Evolutionary conservation across 2,797 vertebrate species (phyloP).

Genomic region (Macropodus opercularis): DNA sequence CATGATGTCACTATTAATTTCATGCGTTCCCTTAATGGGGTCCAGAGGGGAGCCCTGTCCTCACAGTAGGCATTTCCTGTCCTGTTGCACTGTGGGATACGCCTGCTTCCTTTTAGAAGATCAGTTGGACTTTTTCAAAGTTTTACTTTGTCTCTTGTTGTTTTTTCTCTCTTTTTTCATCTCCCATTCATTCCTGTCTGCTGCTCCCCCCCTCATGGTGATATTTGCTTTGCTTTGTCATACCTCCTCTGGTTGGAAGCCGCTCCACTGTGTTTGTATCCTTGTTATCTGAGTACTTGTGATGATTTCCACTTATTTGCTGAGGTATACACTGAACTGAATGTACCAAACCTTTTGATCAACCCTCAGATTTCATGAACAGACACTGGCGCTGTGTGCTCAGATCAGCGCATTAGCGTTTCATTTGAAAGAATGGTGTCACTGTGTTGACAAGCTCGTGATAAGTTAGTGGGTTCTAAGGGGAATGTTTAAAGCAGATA

Average conservation of each 20-base stretch:
- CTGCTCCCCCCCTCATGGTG: constrained; percentile 48
- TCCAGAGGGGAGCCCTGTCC: constrained; percentile 78
- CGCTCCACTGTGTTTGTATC: constrained; percentile 69
- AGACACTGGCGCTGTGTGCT: constrained; percentile 74
- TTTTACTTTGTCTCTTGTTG: constrained; percentile 61
- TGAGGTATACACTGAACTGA: constrained; percentile 77
- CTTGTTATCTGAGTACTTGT: constrained; percentile 77
- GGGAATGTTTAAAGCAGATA: constrained; percentile 83
- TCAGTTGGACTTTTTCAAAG: constrained; percentile 75
- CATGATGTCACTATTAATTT: constrained; percentile 90
- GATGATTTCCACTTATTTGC: constrained; percentile 80
- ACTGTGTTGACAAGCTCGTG: constrained; percentile 82
- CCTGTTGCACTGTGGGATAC: constrained; percentile 80
- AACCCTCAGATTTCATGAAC: constrained; percentile 80
- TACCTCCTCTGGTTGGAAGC: constrained; percentile 64
- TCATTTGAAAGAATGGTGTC: constrained; percentile 88
- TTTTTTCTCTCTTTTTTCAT: constrained; percentile 60
- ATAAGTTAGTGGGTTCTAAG: constrained; percentile 84
- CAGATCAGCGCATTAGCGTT: constrained; percentile 81
- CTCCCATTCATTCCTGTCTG: constrained; percentile 61
- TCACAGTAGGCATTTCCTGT: constrained; percentile 83
- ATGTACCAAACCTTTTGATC: constrained; percentile 83
- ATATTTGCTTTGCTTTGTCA: constrained; percentile 77
- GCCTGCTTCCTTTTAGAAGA: constrained; percentile 78
- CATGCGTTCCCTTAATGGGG: constrained; percentile 83